Conservation (phyloP, 2,113 vertebrate genomes). For the Bufo bufo region DNA sequence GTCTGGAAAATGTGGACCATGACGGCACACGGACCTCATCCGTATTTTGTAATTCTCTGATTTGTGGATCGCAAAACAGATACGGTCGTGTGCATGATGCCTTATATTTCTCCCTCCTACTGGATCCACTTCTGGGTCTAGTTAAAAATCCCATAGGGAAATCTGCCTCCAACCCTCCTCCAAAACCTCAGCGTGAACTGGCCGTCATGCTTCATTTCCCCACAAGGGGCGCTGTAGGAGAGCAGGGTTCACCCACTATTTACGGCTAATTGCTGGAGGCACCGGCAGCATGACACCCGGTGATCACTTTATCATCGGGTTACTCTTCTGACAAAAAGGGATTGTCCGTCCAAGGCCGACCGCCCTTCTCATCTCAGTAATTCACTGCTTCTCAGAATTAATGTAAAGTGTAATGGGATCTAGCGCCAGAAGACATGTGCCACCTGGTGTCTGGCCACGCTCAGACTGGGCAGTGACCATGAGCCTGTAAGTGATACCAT, state of each 20-base stretch:
- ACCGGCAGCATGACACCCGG: not conserved
- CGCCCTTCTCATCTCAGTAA: not conserved
- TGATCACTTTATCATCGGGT: not conserved
- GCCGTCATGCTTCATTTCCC: too few species aligned
- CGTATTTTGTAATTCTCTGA: too few species aligned
- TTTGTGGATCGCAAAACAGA: too few species aligned
- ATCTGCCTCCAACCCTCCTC: too few species aligned
- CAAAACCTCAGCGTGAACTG: too few species aligned
- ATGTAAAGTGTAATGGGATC: constrained; percentile 19
- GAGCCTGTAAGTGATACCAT: constrained; percentile 38
- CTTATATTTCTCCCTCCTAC: too few species aligned
- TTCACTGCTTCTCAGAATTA: not conserved
- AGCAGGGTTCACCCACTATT: not conserved
- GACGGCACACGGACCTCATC: too few species aligned
- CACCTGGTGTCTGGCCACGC: constrained; percentile 41
- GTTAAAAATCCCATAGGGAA: too few species aligned
- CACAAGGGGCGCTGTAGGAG: too few species aligned
- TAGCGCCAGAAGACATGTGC: constrained; percentile 29
- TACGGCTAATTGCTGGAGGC: not conserved
- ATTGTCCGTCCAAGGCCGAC: not conserved
- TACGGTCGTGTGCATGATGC: too few species aligned
- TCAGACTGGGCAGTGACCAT: not conserved
- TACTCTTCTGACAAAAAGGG: not conserved
- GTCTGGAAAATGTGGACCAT: too few species aligned
- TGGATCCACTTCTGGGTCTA: too few species aligned